These are phyloP conservation scores for Ceratina calcarata DNA, from an alignment of 1,140 invertebrate genomes.

Conservation along the genomic window DNA sequence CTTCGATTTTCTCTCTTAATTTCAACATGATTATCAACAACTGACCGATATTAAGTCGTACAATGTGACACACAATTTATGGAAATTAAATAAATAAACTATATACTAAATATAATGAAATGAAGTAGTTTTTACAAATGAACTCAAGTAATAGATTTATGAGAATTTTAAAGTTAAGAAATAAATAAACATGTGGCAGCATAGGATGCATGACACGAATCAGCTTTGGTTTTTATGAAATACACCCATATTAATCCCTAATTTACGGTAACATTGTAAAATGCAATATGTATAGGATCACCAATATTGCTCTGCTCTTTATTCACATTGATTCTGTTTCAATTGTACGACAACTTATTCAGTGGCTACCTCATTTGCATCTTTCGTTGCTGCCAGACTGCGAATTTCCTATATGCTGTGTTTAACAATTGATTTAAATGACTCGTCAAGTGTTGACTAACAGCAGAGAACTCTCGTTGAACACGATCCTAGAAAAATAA, in stretches of 20 bases:
- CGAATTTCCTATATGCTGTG: constrained; percentile 91
- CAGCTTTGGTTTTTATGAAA: constrained; percentile 68
- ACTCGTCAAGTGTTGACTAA: constrained; percentile 90
- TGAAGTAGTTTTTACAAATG: constrained; percentile 33
- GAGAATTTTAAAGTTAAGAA: constrained; percentile 46
- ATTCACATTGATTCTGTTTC: constrained; percentile 35
- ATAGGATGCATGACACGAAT: constrained; percentile 53
- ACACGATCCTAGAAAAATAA: constrained; percentile 84
- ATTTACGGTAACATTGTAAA: constrained; percentile 69
- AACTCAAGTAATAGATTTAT: constrained; percentile 30
- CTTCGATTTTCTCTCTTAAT: constrained; percentile 6
- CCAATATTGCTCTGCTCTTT: constrained; percentile 69
- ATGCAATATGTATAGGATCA: constrained; percentile 64
- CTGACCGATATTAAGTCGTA: neutral
- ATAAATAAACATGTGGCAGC: constrained; percentile 68
- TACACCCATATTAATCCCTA: constrained; percentile 64
- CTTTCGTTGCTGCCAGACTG: constrained; percentile 90
- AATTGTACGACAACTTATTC: constrained; percentile 52
- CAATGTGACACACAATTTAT: constrained; percentile 20
- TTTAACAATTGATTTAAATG: constrained; percentile 92
- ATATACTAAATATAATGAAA: constrained; percentile 41
- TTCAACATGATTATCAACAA: constrained; percentile 2
- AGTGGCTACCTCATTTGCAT: constrained; percentile 84
- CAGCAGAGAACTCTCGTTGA: constrained; percentile 87
- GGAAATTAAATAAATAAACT: constrained; percentile 63